These are phyloP conservation scores for Noctuana brunneofusca DNA, from an alignment of 2,888 invertebrate genomes.

Conservation along the genomic window DNA sequence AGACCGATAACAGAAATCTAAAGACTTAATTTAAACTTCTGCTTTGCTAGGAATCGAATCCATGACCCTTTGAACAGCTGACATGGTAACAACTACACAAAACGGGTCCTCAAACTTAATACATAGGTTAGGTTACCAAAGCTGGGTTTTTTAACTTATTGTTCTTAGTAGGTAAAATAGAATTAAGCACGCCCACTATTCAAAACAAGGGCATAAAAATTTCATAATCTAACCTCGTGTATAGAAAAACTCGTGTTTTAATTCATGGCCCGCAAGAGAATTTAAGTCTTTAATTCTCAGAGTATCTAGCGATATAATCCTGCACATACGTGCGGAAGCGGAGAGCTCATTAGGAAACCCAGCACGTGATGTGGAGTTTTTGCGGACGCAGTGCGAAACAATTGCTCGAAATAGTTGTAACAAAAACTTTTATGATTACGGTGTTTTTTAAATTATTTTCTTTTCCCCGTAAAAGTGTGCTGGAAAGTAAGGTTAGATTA, in stretches of 20 bases:
- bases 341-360: constrained; percentile 24
- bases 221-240: neutral
- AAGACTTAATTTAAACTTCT: too few relatives aligned
- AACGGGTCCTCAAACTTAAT: too few relatives aligned
- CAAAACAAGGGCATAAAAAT: neutral
- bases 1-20: too few relatives aligned
- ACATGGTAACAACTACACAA: too few relatives aligned
- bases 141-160: too few relatives aligned
- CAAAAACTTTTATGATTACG: neutral
- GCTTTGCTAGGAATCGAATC: too few relatives aligned
- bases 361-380: constrained; percentile 10
- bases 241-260: neutral
- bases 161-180: too few relatives aligned
- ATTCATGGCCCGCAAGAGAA: neutral
- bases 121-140: too few relatives aligned
- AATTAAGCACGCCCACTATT: too few relatives aligned
- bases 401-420: constrained; percentile 5
- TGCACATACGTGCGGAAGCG: constrained; percentile 11
- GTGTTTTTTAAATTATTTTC: neutral
- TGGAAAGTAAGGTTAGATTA: too few relatives aligned
- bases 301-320: constrained; percentile 15
- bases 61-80: too few relatives aligned
- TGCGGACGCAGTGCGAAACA: constrained; percentile 7
- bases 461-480: neutral
- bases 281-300: neutral